Percentiles rank a stretch among this genome's conserved stretches.
These are phyloP conservation scores for Neolamprologus kungweensis DNA, from an alignment of 2,113 vertebrate species.

Conservation along the genomic window DNA sequence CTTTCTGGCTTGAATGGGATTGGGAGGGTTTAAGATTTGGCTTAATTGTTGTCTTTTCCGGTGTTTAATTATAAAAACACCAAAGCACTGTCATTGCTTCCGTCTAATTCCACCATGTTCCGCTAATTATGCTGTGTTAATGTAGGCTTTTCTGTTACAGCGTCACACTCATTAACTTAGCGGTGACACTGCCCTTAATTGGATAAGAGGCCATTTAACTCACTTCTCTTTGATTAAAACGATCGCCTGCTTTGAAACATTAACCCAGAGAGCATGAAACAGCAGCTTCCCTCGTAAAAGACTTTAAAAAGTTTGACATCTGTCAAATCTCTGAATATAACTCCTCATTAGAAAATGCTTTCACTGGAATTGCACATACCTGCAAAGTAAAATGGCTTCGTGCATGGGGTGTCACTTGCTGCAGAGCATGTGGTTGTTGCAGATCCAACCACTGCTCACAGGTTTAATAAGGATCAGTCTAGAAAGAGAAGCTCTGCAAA, in stretches of 20 bases:
- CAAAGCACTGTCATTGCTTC: slow-evolving; percentile 38
- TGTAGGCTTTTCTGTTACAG: slow-evolving; percentile 45
- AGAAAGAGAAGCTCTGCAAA: slow-evolving; percentile 30
- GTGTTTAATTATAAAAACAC: slow-evolving; percentile 57
- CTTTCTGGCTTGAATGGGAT: slow-evolving; percentile 37
- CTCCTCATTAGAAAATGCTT: background rate
- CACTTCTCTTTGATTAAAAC: slow-evolving; percentile 48
- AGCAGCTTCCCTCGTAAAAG: background rate
- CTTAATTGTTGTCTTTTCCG: slow-evolving; percentile 62
- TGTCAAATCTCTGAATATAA: background rate
- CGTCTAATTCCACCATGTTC: slow-evolving; percentile 57
- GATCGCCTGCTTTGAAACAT: slow-evolving; percentile 19
- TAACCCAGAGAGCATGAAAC: background rate
- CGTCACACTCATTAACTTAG: slow-evolving; percentile 62
- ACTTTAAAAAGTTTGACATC: background rate
- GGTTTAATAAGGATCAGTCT: slow-evolving; percentile 49
- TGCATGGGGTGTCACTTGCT: background rate
- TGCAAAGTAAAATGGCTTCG: background rate
- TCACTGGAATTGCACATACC: background rate
- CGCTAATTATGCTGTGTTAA: slow-evolving; percentile 64
- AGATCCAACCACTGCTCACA: background rate
- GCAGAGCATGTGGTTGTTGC: background rate
- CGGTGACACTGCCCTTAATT: slow-evolving; percentile 62
- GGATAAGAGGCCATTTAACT: slow-evolving; percentile 49
- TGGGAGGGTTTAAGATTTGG: slow-evolving; percentile 34